These are phyloP conservation scores for Propithecus deckenii DNA, from an alignment of 2,797 vertebrate species.

Conservation along the genomic window DNA sequence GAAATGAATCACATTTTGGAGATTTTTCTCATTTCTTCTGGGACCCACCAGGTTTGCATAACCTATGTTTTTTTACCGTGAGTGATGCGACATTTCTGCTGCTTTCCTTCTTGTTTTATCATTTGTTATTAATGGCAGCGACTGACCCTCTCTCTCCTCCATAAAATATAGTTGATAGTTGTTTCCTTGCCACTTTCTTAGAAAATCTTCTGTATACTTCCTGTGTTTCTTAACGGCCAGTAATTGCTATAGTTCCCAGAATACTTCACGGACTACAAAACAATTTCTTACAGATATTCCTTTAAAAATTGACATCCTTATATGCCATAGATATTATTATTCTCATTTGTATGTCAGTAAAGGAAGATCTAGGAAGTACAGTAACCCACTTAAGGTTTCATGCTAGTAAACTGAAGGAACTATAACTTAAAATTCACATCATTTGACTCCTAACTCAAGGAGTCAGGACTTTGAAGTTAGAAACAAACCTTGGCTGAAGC, in stretches of 20 bases:
- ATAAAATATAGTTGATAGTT: background rate
- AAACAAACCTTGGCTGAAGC: background rate
- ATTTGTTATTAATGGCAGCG: background rate
- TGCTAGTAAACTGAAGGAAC: background rate
- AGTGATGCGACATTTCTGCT: background rate
- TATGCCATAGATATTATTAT: background rate
- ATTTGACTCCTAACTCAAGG: background rate
- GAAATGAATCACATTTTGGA: background rate
- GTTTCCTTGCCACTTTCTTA: background rate
- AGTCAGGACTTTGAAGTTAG: background rate
- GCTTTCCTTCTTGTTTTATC: background rate
- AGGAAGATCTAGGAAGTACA: background rate
- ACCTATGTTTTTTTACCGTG: background rate
- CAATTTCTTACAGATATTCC: background rate
- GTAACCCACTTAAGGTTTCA: background rate
- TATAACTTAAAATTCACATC: background rate
- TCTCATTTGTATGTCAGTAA: background rate
- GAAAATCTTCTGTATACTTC: background rate
- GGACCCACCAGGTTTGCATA: background rate
- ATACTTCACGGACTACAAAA: background rate
- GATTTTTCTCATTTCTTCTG: conserved; percentile 1
- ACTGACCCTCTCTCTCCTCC: background rate
- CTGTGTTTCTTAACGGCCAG: background rate
- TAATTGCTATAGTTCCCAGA: background rate
- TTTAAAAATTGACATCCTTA: background rate